A percentile compares a stretch with the other conserved stretches of the same genome.
Conservation (phyloP, 2,888 invertebrate genomes). For the Brachyptera putata region DNA sequence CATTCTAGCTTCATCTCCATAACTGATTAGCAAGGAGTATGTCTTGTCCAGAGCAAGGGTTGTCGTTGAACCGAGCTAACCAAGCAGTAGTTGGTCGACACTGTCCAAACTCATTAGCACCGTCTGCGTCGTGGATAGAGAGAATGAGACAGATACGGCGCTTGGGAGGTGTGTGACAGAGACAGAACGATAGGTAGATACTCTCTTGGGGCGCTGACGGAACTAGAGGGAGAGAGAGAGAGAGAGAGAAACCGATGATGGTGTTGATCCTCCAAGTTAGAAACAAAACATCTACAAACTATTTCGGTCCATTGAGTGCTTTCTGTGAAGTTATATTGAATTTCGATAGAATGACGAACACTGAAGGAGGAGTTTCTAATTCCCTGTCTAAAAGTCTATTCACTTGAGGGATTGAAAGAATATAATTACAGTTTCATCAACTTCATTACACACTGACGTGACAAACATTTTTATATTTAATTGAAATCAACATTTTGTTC, state of each 20-base stretch:
- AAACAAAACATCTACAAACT: conserved; percentile 21
- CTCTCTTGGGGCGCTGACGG: conserved; percentile 24
- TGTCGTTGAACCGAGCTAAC: neutral
- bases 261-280: conserved; percentile 20
- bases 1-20: neutral
- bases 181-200: conserved; percentile 22
- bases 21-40: neutral
- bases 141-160: conserved; percentile 1
- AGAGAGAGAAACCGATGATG: conserved; percentile 3
- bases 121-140: neutral
- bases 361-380: neutral
- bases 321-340: conserved; percentile 13
- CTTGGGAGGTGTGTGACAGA: conserved; percentile 15
- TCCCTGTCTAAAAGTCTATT: neutral
- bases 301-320: conserved; percentile 20
- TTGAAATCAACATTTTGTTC: conserved; percentile 8
- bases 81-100: neutral
- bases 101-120: neutral
- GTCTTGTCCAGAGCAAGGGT: neutral
- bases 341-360: conserved; percentile 14
- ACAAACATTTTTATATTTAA: conserved; percentile 2
- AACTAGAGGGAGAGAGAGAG: conserved; percentile 7
- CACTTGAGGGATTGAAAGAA: neutral
- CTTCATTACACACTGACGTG: conserved; percentile 9
- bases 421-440: neutral